Evolutionary conservation across 2,113 vertebrate genomes (phyloP).

Genomic region (Eclectus roratus): DNA sequence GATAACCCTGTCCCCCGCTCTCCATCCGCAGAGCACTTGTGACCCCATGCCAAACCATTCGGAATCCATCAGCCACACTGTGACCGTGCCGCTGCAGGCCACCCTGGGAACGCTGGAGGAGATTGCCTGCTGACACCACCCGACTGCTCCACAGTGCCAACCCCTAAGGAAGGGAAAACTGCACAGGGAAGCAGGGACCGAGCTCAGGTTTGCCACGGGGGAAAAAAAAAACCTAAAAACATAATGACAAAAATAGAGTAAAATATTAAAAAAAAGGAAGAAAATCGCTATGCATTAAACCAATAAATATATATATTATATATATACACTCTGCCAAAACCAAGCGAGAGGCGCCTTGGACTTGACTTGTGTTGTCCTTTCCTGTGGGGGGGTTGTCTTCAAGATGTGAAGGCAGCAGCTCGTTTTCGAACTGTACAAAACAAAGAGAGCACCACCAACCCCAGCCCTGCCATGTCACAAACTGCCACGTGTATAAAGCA

Average conservation of each 20-base stretch:
- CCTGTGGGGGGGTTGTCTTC: constrained; percentile 39
- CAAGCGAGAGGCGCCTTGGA: constrained; percentile 71
- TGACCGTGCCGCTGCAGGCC: constrained; percentile 92
- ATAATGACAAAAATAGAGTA: not conserved
- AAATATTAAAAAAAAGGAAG: not conserved
- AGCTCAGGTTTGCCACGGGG: constrained; percentile 69
- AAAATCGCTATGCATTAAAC: constrained; percentile 63
- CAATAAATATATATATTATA: constrained; percentile 54
- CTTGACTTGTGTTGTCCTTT: constrained; percentile 66
- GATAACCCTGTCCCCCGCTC: not conserved
- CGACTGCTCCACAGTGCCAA: constrained; percentile 5
- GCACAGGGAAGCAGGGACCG: constrained; percentile 65
- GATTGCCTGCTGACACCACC: constrained; percentile 90
- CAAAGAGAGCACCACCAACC: not conserved
- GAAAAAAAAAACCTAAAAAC: not conserved
- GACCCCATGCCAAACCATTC: constrained; percentile 94
- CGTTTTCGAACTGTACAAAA: constrained; percentile 64
- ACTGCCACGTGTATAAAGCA: constrained; percentile 69
- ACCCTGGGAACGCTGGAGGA: constrained; percentile 93
- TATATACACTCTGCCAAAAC: constrained; percentile 73
- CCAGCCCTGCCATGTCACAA: constrained; percentile 45
- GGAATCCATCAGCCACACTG: constrained; percentile 95
- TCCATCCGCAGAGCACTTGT: constrained; percentile 85
- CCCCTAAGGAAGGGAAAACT: constrained; percentile 53
- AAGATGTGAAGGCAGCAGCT: constrained; percentile 42